These are phyloP conservation scores for Lepidocolaptes lacrymiger DNA, from an alignment of 2,797 vertebrate species.

Conservation along the genomic window DNA sequence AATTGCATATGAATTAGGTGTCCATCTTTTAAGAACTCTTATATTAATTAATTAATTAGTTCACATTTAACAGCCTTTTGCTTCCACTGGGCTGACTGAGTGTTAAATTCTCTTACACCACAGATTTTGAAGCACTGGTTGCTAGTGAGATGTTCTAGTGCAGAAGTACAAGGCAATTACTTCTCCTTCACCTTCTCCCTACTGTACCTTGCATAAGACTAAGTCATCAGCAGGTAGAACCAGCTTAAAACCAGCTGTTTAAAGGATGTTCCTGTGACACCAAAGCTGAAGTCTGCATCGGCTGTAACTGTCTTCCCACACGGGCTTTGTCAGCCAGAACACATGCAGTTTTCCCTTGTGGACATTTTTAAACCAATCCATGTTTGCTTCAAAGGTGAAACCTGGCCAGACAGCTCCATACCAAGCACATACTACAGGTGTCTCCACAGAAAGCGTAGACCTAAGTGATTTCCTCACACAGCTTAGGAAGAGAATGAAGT, in stretches of 20 bases:
- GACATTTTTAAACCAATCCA: not conserved
- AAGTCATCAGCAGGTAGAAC: not conserved
- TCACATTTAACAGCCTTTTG: not conserved
- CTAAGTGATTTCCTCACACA: no score
- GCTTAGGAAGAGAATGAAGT: not conserved
- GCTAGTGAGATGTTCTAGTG: not conserved
- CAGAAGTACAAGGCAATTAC: not conserved
- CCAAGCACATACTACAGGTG: not conserved
- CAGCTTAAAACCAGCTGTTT: not conserved
- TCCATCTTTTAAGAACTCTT: not conserved
- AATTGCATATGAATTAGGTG: not conserved
- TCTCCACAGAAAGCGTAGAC: not conserved
- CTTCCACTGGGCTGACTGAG: fast-evolving
- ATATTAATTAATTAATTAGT: not conserved
- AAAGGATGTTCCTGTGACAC: not conserved
- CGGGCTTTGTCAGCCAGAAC: not conserved
- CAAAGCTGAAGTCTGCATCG: not conserved
- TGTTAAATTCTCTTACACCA: not conserved
- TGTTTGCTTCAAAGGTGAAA: not conserved
- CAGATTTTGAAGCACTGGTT: not conserved
- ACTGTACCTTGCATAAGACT: not conserved
- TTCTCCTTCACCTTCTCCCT: not conserved
- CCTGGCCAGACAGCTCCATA: not conserved
- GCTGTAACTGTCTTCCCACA: not conserved
- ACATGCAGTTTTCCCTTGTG: not conserved